phyloP scores from a whole-genome alignment of 2,888 invertebrate genomes.

The Lasioglossum pauxillum region DNA sequence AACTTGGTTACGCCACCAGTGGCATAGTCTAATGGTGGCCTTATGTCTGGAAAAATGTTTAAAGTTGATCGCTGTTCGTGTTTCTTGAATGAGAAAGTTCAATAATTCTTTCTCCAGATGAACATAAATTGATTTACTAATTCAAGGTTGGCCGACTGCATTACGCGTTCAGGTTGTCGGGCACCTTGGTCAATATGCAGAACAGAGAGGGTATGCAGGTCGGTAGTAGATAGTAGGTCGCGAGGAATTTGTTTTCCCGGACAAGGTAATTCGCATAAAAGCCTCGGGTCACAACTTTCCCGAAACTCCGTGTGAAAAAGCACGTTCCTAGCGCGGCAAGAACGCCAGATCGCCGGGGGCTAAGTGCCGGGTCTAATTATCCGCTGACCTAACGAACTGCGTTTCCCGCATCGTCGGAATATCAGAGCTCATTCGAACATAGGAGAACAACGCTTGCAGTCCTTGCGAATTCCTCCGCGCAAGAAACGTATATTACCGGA shows the following conservation, averaged over 20 bases:
- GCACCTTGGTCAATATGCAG: background rate
- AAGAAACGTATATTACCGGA: slow-evolving; percentile 29
- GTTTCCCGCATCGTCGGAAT: slow-evolving; percentile 48
- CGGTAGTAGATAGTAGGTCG: background rate
- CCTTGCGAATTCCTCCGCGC: slow-evolving; percentile 32
- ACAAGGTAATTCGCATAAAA: slow-evolving; percentile 5
- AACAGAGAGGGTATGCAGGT: background rate
- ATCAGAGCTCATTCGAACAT: slow-evolving; percentile 32
- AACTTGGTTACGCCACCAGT: no score
- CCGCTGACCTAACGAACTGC: slow-evolving; percentile 53
- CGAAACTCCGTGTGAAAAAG: slow-evolving; percentile 27
- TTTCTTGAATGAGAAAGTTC: no score
- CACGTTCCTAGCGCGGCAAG: slow-evolving; percentile 28
- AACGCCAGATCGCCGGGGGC: slow-evolving; percentile 30
- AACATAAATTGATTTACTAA: background rate
- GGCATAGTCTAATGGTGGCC: no score
- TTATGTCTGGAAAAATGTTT: no score
- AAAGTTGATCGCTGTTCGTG: no score
- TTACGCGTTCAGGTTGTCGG: background rate
- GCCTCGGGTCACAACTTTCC: background rate
- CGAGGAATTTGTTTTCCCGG: background rate
- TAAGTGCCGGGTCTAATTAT: slow-evolving; percentile 53
- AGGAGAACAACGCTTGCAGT: background rate
- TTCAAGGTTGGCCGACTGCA: background rate
- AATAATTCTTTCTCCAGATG: no score